Evolutionary conservation across 2,797 vertebrate genomes (phyloP).

Genomic region (Ptychadena robeensis): DNA sequence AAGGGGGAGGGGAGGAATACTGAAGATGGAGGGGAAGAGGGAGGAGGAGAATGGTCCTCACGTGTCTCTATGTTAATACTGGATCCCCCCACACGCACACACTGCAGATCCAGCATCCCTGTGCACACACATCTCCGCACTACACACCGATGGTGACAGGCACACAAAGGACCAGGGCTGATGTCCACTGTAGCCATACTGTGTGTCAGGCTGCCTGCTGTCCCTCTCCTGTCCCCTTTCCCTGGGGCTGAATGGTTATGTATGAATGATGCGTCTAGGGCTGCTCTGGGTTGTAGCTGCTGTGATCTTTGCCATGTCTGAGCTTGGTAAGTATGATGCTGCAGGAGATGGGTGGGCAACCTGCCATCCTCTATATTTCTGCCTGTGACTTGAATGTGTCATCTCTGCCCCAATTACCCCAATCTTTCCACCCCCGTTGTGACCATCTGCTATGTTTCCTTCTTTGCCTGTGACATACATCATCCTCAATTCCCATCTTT

Average conservation of each 20-base stretch:
- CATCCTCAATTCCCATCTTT: not conserved
- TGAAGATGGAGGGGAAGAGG: conserved; percentile 25
- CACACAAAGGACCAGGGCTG: conserved; percentile 51
- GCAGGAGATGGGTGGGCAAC: conserved; percentile 1
- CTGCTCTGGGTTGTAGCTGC: conserved; percentile 59
- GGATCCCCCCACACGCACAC: conserved; percentile 47
- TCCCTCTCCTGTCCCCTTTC: conserved; percentile 39
- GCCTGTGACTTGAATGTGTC: not conserved
- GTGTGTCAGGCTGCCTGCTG: conserved; percentile 32
- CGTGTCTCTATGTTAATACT: conserved; percentile 58
- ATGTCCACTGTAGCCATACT: conserved; percentile 53
- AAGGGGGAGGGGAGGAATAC: conserved; percentile 7
- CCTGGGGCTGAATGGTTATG: conserved; percentile 57
- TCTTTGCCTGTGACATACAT: not conserved
- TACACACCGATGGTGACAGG: conserved; percentile 53
- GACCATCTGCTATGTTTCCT: not conserved
- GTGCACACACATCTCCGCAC: conserved; percentile 26
- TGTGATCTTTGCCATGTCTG: conserved; percentile 59
- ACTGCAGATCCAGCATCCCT: conserved; percentile 56
- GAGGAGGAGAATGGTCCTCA: conserved; percentile 39
- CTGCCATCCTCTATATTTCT: not conserved
- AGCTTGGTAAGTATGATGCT: conserved; percentile 42
- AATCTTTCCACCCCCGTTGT: not conserved
- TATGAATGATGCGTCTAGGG: conserved; percentile 52
- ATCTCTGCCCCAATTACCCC: not conserved